These are phyloP conservation scores for Archips crataeganus DNA, from an alignment of 2,888 invertebrate species.

Conservation along the genomic window DNA sequence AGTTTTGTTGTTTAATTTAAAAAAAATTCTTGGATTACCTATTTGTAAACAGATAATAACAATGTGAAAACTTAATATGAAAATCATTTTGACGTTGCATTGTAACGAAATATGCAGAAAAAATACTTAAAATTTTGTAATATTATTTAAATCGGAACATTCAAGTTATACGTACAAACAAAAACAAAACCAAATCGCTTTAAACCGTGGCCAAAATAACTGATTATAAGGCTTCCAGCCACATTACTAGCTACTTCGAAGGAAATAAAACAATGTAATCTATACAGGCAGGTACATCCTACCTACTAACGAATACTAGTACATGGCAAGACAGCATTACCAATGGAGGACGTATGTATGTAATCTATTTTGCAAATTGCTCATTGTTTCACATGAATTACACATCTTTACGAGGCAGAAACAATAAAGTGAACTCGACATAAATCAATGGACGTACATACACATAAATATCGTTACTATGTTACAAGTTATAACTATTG, in stretches of 20 bases:
- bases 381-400: constrained; percentile 82
- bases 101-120: constrained; percentile 20
- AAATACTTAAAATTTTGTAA: neutral
- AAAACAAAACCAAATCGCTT: neutral
- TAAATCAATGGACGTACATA: constrained; percentile 79
- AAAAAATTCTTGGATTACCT: constrained; percentile 46
- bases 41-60: constrained; percentile 25
- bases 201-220: neutral
- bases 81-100: constrained; percentile 21
- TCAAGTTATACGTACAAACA: constrained; percentile 4
- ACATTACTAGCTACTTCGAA: constrained; percentile 25
- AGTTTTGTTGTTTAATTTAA: constrained; percentile 55
- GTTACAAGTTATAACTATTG: constrained; percentile 72
- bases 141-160: constrained; percentile 3
- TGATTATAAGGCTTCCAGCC: constrained; percentile 6
- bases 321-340: constrained; percentile 85
- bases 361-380: constrained; percentile 84
- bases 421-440: constrained; percentile 79
- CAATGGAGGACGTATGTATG: constrained; percentile 82
- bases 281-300: constrained; percentile 64
- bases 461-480: constrained; percentile 70
- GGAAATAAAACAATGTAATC: constrained; percentile 41
- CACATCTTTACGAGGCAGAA: constrained; percentile 80
- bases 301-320: constrained; percentile 79
- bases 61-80: constrained; percentile 39